Percentiles rank a stretch among this genome's conserved stretches.
These are phyloP conservation scores for Neoitamus cyanurus DNA, from an alignment of 2,888 invertebrate species.

Conservation along the genomic window DNA sequence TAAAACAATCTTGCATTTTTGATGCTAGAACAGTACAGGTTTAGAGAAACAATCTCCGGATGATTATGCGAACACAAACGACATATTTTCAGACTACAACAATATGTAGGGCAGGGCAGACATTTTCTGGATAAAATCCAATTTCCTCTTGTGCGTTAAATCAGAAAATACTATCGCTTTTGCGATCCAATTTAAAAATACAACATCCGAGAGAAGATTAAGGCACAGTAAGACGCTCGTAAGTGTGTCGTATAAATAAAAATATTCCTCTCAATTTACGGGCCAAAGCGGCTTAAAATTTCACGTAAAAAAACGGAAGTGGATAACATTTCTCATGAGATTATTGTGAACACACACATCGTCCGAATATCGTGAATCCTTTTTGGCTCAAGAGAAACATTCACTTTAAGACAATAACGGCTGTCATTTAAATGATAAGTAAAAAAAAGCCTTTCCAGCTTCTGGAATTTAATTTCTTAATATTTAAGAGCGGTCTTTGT, in stretches of 20 bases:
- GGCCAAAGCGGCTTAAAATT: background rate
- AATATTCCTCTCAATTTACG: background rate
- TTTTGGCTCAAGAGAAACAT: background rate
- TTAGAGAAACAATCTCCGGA: background rate
- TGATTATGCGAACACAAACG: background rate
- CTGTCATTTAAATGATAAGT: background rate
- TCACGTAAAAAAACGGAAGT: background rate
- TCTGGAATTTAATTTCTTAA: background rate
- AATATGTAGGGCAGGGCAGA: background rate
- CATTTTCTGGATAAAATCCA: background rate
- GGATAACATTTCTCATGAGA: background rate
- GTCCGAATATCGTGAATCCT: background rate
- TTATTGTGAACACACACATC: background rate
- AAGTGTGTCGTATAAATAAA: background rate
- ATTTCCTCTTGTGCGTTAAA: background rate
- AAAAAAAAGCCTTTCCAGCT: background rate
- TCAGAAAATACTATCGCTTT: background rate
- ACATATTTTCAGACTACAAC: background rate
- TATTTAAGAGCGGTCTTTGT: background rate
- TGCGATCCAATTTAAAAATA: background rate
- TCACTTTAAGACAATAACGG: background rate
- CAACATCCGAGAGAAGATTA: background rate
- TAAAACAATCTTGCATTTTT: background rate
- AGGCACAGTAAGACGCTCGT: no score
- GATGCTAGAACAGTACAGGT: background rate